phyloP scores from a whole-genome alignment of 2,113 vertebrate species.

The Suncus etruscus region DNA sequence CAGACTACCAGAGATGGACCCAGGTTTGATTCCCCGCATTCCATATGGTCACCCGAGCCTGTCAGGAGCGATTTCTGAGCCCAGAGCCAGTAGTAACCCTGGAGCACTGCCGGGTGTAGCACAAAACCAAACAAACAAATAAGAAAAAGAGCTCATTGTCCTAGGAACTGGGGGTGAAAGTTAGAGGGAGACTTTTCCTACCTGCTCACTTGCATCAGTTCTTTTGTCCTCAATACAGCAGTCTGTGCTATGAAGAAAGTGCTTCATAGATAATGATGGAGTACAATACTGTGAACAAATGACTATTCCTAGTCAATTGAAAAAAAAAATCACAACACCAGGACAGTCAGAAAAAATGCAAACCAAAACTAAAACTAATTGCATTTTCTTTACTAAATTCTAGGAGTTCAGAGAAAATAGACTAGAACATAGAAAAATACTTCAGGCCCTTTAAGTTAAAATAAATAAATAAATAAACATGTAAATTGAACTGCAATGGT shows the following conservation, averaged over 20 bases:
- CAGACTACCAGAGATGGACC: too few species aligned
- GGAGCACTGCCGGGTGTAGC: too few species aligned
- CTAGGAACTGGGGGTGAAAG: too few species aligned
- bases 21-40: too few species aligned
- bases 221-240: not conserved
- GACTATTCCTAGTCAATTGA: not conserved
- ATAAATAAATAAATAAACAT: not conserved
- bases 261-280: conserved; percentile 1
- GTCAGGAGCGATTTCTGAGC: too few species aligned
- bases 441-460: not conserved
- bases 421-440: not conserved
- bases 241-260: not conserved
- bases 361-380: conserved; percentile 1
- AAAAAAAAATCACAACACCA: not conserved
- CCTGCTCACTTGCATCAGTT: not conserved
- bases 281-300: not conserved
- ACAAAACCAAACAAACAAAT: too few species aligned
- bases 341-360: conserved; percentile 28
- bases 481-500: conserved; percentile 10
- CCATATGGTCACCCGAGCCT: too few species aligned
- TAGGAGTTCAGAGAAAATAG: conserved; percentile 22
- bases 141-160: too few species aligned
- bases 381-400: not conserved
- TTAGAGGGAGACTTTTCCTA: too few species aligned
- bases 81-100: too few species aligned